These are phyloP conservation scores for Tuta absoluta DNA, from an alignment of 2,888 invertebrate species.

Conservation along the genomic window DNA sequence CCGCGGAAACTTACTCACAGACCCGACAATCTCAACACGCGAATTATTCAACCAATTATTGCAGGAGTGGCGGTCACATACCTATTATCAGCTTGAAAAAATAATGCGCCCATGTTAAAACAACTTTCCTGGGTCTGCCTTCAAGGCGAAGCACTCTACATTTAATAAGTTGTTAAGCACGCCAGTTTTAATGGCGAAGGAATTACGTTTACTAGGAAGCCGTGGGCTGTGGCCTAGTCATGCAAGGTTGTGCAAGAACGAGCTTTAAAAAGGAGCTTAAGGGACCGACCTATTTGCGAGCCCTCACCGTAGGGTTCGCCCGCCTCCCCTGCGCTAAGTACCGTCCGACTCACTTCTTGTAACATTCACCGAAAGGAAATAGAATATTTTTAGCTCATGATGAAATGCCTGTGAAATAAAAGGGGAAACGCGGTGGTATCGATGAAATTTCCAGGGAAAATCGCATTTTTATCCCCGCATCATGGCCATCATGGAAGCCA, in stretches of 20 bases:
- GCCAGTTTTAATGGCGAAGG: slow-evolving; percentile 47
- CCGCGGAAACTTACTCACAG: slow-evolving; percentile 30
- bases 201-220: slow-evolving; percentile 53
- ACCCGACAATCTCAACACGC: slow-evolving; percentile 38
- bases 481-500: too few relatives aligned
- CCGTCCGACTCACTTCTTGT: not conserved
- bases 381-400: not conserved
- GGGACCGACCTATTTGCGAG: slow-evolving; percentile 18
- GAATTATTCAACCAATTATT: slow-evolving; percentile 60
- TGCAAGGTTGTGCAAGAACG: slow-evolving; percentile 16
- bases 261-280: slow-evolving; percentile 13
- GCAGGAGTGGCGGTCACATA: slow-evolving; percentile 44
- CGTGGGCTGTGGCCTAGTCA: slow-evolving; percentile 25
- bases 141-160: not conserved
- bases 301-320: not conserved
- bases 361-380: not conserved
- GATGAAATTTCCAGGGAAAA: too few relatives aligned
- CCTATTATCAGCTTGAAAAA: not conserved
- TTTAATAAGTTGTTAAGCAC: slow-evolving; percentile 36
- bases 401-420: too few relatives aligned
- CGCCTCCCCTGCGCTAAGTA: not conserved
- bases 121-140: slow-evolving; percentile 2
- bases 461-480: too few relatives aligned
- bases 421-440: too few relatives aligned
- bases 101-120: not conserved